These are phyloP conservation scores for Vanessa atalanta DNA, from an alignment of 1,140 invertebrate species.

Conservation along the genomic window DNA sequence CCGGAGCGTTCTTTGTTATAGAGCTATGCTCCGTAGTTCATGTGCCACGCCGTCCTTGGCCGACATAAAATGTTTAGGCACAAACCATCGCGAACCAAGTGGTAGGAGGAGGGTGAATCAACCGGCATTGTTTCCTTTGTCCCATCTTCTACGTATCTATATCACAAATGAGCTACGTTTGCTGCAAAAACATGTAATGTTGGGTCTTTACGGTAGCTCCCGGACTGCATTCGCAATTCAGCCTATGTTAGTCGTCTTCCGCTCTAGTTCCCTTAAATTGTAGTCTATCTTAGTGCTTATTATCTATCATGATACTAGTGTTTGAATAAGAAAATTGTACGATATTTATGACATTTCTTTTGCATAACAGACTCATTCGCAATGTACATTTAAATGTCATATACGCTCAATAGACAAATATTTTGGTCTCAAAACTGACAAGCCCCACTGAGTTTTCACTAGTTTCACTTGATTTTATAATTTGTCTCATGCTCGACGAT, in stretches of 20 bases:
- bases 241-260: conserved; percentile 35
- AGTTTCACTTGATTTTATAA: no score
- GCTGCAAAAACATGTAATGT: conserved; percentile 34
- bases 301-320: neutral
- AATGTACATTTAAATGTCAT: no score
- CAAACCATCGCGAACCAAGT: conserved; percentile 35
- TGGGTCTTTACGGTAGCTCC: conserved; percentile 35
- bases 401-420: no score
- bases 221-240: conserved; percentile 31
- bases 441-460: no score
- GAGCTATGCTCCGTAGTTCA: conserved; percentile 25
- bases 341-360: no score
- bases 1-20: conserved; percentile 23
- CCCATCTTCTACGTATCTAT: conserved; percentile 41
- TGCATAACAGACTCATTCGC: no score
- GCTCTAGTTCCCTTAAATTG: conserved; percentile 32
- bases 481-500: no score
- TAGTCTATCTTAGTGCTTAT: conserved; percentile 15
- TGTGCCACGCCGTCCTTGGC: conserved; percentile 54
- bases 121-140: conserved; percentile 63
- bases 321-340: neutral
- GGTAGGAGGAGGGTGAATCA: conserved; percentile 52
- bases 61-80: conserved; percentile 70
- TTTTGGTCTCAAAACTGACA: no score
- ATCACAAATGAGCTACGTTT: conserved; percentile 48